Percentiles rank a stretch among this genome's conserved stretches.
Conservation (phyloP, 2,113 vertebrate genomes). For the Macrotis lagotis region DNA sequence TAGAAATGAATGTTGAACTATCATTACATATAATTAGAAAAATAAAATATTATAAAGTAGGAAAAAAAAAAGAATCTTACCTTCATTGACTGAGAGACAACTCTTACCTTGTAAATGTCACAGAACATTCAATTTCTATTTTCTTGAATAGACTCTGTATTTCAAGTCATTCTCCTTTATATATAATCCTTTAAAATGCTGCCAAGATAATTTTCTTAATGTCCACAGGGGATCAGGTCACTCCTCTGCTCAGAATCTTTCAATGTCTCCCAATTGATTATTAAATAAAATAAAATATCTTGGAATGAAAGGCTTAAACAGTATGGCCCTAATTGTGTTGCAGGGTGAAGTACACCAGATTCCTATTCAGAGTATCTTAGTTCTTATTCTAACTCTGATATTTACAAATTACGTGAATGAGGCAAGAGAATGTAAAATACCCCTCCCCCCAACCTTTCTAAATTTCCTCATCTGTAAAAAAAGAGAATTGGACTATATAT, state of each 20-base stretch:
- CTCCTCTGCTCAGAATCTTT: background rate
- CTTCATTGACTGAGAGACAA: background rate
- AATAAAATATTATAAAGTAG: no score
- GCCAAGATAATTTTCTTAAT: background rate
- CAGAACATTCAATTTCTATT: background rate
- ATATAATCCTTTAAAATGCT: background rate
- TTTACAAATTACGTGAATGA: background rate
- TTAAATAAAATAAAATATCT: background rate
- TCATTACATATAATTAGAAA: no score
- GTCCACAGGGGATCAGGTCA: background rate
- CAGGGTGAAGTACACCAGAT: background rate
- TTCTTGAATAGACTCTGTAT: background rate
- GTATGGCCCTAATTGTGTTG: background rate
- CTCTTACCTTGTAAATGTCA: background rate
- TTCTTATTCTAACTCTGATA: background rate
- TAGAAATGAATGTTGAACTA: no score
- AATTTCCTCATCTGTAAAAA: background rate
- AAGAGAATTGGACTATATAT: background rate
- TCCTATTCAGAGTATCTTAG: background rate
- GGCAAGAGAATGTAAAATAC: background rate
- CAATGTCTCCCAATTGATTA: background rate
- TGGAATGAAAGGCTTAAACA: background rate
- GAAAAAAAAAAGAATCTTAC: no score
- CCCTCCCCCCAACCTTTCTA: background rate
- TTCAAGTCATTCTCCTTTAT: background rate